Base-by-base conservation (phyloP, 2,797 vertebrate species). In the Pagetopsis macropterus region DNA sequence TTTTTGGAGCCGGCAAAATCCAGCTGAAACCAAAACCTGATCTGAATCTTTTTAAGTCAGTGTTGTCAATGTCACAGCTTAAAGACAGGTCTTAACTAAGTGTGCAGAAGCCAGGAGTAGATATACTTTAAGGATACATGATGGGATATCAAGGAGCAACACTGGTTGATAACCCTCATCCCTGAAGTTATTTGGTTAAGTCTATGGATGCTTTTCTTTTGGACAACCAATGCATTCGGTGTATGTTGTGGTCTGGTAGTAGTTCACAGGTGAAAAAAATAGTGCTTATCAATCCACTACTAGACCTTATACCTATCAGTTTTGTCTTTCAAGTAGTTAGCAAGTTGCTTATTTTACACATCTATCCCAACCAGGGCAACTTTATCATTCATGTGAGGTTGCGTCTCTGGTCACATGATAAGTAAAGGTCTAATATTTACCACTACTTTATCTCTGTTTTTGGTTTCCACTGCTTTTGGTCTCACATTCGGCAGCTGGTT, bases 141-240 rank as follows among this genome's bases (percentile, higher is more conserved):
- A 40, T 16, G 51, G 9, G 12, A 5, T 14, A 49, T 1, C 51
- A 14, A n/a, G 16, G 44, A 19, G 19, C 2, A 31, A 6, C 1
- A 60, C 37, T 48, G 4, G 27, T 13, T 27, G 49, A 74, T 74
- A 65, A 59, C 48, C 23, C 11, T 15, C 15, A 27, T 60, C 33
- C 15, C 1, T n/a, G n/a, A 55, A 19, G 27, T 7, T 44, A 37
- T 65, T 52, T 15, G 19, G 3, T 40, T 56, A 17, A 21, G 63
- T 17, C 17, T 68, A 37, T 9, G 6, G 7, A 9, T 37, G 33
- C 33, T 37, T 37, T 9, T 9, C 7, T 37, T 37, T 9, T 37
- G 33, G 33, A 3, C 31, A 37, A 16, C 5, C n/a, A 46, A 21
- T 14, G n/a, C n/a, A 40, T n/a, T 27, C 55, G 23, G 7, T 49